Evolutionary conservation across 2,888 invertebrate species (phyloP), one percentile per base, ranked within the genome.

Genomic region (Chymomyza amoena): DNA sequence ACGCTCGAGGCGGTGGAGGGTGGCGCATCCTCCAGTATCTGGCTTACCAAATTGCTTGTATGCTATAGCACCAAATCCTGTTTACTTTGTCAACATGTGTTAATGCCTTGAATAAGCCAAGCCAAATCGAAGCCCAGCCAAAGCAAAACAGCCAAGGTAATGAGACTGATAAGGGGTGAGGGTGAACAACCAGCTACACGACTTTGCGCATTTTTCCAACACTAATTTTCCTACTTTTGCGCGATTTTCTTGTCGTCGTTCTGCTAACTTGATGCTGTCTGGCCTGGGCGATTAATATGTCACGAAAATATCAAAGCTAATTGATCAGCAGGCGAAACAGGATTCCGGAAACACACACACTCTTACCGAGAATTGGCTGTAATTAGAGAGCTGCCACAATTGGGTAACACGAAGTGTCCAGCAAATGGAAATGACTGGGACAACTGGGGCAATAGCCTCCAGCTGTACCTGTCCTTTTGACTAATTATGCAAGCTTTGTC

Each of bases 1-100:
- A 69, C 68, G 61, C 68, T 10, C 18, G 50, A 16, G 25, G 56
- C n/a, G 5, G 3, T 15, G 59, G 16, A 32, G 51, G 68, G 6
- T 10, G 61, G 66, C 39, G 32, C 7, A 32, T 65, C 57, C 16
- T 65, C 57, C 16, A 16, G 36, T 57, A 28, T 57, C 73, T 73
- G 76, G 81, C 76, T 82, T 79, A 77, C 75, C 75, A 83, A 83
- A 83, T 77, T 77, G 78, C 80, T 84, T 79, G 77, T 78, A 79
- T 69, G 68, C 79, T 72, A 68, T 57, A 63, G 54, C 15, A 73
- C 68, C 79, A 77, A 85, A 84, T 86, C 87, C 81, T 88, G 81
- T 89, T 89, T 89, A 88, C 86, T 87, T 82, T 89, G 89, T 89
- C 88, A 89, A 89, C 89, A 90, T 86, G 90, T 90, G 80, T 86